Percentiles rank a stretch among this genome's conserved stretches.
phyloP scores from a whole-genome alignment of 2,888 invertebrate species.

The Petrophora chlorosata region DNA sequence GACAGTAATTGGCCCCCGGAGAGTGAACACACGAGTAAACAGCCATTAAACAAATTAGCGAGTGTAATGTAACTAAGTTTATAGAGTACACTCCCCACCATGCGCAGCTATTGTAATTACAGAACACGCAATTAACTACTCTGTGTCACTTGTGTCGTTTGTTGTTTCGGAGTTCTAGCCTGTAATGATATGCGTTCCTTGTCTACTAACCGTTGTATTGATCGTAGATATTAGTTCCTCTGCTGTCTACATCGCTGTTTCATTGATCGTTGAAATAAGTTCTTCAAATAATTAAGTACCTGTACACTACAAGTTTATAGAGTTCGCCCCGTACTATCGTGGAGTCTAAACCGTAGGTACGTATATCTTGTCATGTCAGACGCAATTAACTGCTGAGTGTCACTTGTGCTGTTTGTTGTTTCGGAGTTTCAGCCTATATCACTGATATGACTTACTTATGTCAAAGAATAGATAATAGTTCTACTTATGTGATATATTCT shows the following conservation, averaged over 20 bases:
- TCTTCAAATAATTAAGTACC: too few relatives aligned
- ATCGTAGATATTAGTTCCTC: too few relatives aligned
- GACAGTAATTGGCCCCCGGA: constrained; percentile 33
- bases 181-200: not conserved
- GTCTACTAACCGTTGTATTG: too few relatives aligned
- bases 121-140: constrained; percentile 41
- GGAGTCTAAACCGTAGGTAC: too few relatives aligned
- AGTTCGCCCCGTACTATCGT: constrained; percentile 39
- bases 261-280: too few relatives aligned
- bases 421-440: constrained; percentile 1
- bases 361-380: constrained; percentile 38
- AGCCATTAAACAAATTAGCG: constrained; percentile 54
- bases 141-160: constrained; percentile 20
- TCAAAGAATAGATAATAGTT: too few relatives aligned
- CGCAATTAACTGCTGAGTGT: constrained; percentile 38
- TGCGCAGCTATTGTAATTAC: constrained; percentile 37
- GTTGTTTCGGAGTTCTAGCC: constrained; percentile 1
- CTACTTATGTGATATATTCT: too few relatives aligned
- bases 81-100: constrained; percentile 39
- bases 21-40: constrained; percentile 32
- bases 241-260: too few relatives aligned
- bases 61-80: constrained; percentile 38
- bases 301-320: constrained; percentile 35
- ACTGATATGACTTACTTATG: not conserved
- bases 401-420: constrained; percentile 12